These are phyloP conservation scores for Pelagia noctiluca DNA, from an alignment of 30 jellyfish, hydroid and myxozoan genomes.

Conservation along the genomic window DNA sequence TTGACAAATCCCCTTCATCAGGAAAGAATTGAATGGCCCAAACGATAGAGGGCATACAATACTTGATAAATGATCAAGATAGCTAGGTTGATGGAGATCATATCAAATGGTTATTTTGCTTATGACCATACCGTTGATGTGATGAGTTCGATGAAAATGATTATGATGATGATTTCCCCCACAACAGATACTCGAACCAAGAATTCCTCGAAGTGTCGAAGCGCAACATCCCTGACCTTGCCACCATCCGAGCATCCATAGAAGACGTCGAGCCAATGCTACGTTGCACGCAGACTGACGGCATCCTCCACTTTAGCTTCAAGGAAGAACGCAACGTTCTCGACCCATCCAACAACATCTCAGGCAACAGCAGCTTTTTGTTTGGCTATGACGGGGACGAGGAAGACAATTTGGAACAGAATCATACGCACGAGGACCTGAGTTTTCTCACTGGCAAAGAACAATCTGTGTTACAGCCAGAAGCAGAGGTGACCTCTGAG, in stretches of 20 bases:
- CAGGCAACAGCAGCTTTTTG: slow-evolving; percentile 58
- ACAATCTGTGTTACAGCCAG: slow-evolving; percentile 22
- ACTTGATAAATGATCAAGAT: too few species aligned
- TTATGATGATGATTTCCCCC: neutral
- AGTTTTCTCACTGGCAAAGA: slow-evolving; percentile 51
- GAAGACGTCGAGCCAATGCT: slow-evolving; percentile 72
- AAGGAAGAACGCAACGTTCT: slow-evolving; percentile 63
- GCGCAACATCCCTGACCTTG: slow-evolving; percentile 60
- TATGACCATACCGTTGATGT: too few species aligned
- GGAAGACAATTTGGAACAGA: slow-evolving; percentile 54
- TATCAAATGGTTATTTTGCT: too few species aligned
- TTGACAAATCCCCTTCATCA: too few species aligned
- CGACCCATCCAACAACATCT: slow-evolving; percentile 39
- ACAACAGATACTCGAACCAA: slow-evolving; percentile 37
- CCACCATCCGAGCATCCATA: slow-evolving; percentile 34
- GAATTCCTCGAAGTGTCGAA: slow-evolving; percentile 66
- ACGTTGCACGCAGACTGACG: slow-evolving; percentile 50
- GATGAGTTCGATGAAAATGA: neutral
- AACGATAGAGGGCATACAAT: too few species aligned
- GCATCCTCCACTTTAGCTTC: slow-evolving; percentile 24
- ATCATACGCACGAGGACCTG: slow-evolving; percentile 28
- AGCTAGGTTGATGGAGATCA: too few species aligned
- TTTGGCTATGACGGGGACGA: slow-evolving; percentile 75
- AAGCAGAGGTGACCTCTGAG: slow-evolving; percentile 41
- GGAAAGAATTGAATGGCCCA: too few species aligned